Base-by-base conservation (phyloP, 1,140 invertebrate species). In the Acromyrmex echinatior region DNA sequence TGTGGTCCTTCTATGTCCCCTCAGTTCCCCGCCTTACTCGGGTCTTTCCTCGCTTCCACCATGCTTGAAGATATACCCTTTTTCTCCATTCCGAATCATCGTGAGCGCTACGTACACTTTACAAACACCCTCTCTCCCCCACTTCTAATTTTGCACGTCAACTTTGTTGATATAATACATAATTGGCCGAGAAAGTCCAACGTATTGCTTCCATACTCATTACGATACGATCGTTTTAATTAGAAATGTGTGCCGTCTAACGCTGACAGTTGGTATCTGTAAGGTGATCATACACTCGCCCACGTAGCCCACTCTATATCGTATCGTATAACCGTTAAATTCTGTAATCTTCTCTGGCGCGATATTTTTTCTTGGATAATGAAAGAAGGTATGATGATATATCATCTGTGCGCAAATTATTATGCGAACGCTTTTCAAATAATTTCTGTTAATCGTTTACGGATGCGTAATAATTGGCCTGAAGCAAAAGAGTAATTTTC, bases 1-100 rank as follows among this genome's bases (percentile, higher is more conserved):
- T 95, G 94, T 95, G 95, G 95, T 95, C 95, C 92, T 86, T 84
- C 89, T 89, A 88, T 94, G 93, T 95, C 93, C 90, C 91, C 86
- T 81, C 90, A 49, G 65, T 63, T 86, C 45, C 28, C 58, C 86
- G 71, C 84, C 63, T 12, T 12, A 63, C 66, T 25, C 79, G 12
- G 51, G 49, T 70, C 71, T 71, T 71, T 73, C 86, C 63, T 84
- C 81, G 73, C 86, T 76, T 90, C 78, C 86, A 81, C 71, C 86
- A 60, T 77, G 66, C 86, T 76, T 56, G 25, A 53, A 65, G 58
- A 68, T 87, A 90, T 31, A 31, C 31, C 66, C 28, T 53, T 35
- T 14, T 74, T 70, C 84, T 71, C 56, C 77, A 56, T 74, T 76
- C 62, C 76, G 53, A 65, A 63, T 86, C 65, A 31, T 31, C 4